phyloP scores from a whole-genome alignment of 2,797 vertebrate species.

The Squalus acanthias region DNA sequence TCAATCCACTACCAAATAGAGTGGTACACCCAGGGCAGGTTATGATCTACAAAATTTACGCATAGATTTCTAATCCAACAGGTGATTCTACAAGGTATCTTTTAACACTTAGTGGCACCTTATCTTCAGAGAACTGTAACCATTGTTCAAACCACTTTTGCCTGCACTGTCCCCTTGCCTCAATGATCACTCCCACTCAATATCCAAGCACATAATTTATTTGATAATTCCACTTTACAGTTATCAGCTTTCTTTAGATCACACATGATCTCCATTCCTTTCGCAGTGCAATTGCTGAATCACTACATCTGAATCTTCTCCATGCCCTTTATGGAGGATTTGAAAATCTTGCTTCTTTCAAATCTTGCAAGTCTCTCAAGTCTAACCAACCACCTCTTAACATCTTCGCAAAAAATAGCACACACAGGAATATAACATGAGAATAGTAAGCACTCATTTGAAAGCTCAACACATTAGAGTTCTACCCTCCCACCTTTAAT shows the following conservation, averaged over 20 bases:
- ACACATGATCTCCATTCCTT: background rate
- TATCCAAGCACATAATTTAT: background rate
- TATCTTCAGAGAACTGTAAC: too few relatives aligned
- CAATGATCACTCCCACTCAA: background rate
- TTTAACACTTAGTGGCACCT: too few relatives aligned
- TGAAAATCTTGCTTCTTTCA: background rate
- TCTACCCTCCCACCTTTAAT: background rate
- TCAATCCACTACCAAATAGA: too few relatives aligned
- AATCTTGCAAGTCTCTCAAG: background rate
- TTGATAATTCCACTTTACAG: background rate
- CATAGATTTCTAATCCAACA: too few relatives aligned
- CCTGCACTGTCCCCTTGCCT: background rate
- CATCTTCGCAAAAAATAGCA: background rate
- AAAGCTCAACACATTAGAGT: background rate
- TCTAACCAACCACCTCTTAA: background rate
- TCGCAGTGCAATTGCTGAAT: background rate
- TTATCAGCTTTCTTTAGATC: background rate
- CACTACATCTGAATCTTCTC: background rate
- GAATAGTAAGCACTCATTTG: background rate
- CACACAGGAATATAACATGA: background rate
- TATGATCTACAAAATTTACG: too few relatives aligned
- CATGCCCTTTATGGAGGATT: background rate
- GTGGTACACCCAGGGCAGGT: too few relatives aligned
- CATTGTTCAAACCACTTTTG: background rate
- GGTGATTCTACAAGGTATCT: too few relatives aligned